A percentile compares a stretch with the other conserved stretches of the same genome.
These are phyloP conservation scores for Aphyosemion australe DNA, from an alignment of 2,113 vertebrate species.

Conservation along the genomic window DNA sequence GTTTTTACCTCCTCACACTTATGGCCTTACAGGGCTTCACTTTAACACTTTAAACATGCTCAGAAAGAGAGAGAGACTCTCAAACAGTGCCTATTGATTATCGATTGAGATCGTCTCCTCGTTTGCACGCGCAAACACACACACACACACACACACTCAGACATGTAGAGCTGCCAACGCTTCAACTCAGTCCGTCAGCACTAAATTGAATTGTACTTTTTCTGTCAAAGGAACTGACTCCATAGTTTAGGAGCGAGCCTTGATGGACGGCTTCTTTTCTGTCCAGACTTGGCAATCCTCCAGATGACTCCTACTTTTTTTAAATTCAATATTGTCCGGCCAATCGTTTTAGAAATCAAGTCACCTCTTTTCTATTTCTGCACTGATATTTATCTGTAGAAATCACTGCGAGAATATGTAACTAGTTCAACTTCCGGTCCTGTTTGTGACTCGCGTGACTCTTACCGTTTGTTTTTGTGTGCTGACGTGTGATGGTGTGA, in stretches of 20 bases:
- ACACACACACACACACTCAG: too few species aligned
- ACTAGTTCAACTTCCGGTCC: slow-evolving; percentile 6
- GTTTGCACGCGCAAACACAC: slow-evolving; percentile 1
- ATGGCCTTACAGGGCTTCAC: slow-evolving; percentile 54
- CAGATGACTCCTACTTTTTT: slow-evolving; percentile 23
- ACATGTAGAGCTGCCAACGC: slow-evolving; percentile 47
- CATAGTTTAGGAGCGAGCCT: slow-evolving; percentile 57
- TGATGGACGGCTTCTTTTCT: slow-evolving; percentile 54
- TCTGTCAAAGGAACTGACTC: slow-evolving; percentile 52
- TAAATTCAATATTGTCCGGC: slow-evolving; percentile 34
- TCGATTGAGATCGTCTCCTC: slow-evolving; percentile 31
- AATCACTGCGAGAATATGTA: slow-evolving; percentile 21
- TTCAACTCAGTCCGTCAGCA: slow-evolving; percentile 62
- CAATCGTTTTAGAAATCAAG: slow-evolving; percentile 54
- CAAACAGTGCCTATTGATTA: slow-evolving; percentile 54
- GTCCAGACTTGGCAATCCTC: slow-evolving; percentile 40
- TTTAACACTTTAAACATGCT: slow-evolving; percentile 55
- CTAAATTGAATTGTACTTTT: slow-evolving; percentile 55
- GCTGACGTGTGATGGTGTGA: slow-evolving; percentile 24
- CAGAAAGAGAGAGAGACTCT: slow-evolving; percentile 46
- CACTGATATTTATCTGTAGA: not conserved
- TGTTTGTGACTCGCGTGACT: slow-evolving; percentile 25
- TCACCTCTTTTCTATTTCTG: slow-evolving; percentile 20
- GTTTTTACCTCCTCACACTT: slow-evolving; percentile 35
- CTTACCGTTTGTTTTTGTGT: slow-evolving; percentile 35